Percentiles rank a stretch among this genome's conserved stretches.
Conservation (phyloP, 1,140 invertebrate genomes). For the Diabrotica undecimpunctata region DNA sequence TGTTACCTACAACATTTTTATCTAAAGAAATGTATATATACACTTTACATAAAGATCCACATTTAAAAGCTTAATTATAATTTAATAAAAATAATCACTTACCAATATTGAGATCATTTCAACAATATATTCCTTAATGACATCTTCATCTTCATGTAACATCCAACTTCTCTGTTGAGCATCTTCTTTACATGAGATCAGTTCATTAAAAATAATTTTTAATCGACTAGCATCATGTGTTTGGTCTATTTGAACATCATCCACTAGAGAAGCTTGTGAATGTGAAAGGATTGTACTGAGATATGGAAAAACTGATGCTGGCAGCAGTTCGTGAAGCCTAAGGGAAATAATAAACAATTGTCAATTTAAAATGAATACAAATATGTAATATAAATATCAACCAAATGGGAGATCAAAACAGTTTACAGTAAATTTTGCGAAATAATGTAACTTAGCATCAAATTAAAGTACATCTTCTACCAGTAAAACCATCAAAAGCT, state of each 20-base stretch:
- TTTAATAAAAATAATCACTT: slow-evolving; percentile 26
- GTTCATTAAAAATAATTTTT: slow-evolving; percentile 72
- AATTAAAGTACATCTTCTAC: too few species aligned
- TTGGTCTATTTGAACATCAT: slow-evolving; percentile 58
- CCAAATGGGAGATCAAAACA: too few species aligned
- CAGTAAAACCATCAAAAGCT: too few species aligned
- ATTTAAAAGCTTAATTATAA: too few species aligned
- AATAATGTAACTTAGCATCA: too few species aligned
- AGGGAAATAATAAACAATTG: background rate
- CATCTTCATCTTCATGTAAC: slow-evolving; percentile 84
- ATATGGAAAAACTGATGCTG: slow-evolving; percentile 56
- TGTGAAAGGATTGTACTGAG: slow-evolving; percentile 54
- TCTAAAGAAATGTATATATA: too few species aligned
- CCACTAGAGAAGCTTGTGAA: slow-evolving; percentile 56
- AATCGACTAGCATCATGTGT: slow-evolving; percentile 77
- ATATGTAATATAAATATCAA: background rate
- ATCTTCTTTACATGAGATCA: slow-evolving; percentile 86
- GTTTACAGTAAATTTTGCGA: too few species aligned
- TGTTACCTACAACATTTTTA: too few species aligned
- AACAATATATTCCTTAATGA: slow-evolving; percentile 77
- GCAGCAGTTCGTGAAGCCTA: slow-evolving; percentile 56
- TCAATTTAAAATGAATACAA: slow-evolving; percentile 14
- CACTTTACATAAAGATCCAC: too few species aligned
- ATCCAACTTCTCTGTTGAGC: slow-evolving; percentile 92
- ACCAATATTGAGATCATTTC: slow-evolving; percentile 85